Percentiles rank a stretch among this genome's conserved stretches.
Conservation (phyloP, 2,888 invertebrate genomes). For the Aromia moschata region DNA sequence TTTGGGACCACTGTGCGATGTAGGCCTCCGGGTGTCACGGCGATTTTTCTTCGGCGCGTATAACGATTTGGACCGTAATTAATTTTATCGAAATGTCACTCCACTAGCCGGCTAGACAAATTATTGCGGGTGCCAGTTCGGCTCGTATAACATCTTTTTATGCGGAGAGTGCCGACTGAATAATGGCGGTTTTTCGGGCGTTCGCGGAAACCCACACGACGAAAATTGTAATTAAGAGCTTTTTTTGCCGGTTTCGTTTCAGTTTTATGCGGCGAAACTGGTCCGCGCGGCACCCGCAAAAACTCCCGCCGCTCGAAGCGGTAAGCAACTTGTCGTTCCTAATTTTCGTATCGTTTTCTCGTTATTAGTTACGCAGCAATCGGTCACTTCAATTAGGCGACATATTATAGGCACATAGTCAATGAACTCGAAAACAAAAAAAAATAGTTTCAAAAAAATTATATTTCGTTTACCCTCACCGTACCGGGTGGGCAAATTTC, state of each 20-base stretch:
- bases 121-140: slow-evolving; percentile 24
- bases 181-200: slow-evolving; percentile 13
- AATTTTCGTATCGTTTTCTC: neutral
- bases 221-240: slow-evolving; percentile 22
- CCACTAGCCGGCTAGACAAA: slow-evolving; percentile 26
- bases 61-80: slow-evolving; percentile 32
- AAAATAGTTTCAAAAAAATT: too few species aligned
- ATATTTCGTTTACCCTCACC: too few species aligned
- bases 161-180: slow-evolving; percentile 1
- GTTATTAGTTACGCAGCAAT: neutral
- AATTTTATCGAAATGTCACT: slow-evolving; percentile 39
- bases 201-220: slow-evolving; percentile 5
- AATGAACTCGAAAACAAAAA: too few species aligned
- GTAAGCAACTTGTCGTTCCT: slow-evolving; percentile 3
- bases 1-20: too few species aligned
- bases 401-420: too few species aligned
- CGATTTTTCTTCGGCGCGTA: slow-evolving; percentile 42
- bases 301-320: neutral
- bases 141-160: slow-evolving; percentile 26
- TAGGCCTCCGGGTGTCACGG: slow-evolving; percentile 41
- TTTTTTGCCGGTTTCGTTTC: slow-evolving; percentile 18
- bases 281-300: neutral
- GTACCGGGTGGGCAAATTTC: too few species aligned
- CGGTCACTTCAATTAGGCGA: neutral
- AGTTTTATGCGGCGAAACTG: slow-evolving; percentile 9